A percentile compares a stretch with the other conserved stretches of the same genome.
Conservation (phyloP, 2,888 invertebrate species). For the Mesorhabditis spiculigera region DNA sequence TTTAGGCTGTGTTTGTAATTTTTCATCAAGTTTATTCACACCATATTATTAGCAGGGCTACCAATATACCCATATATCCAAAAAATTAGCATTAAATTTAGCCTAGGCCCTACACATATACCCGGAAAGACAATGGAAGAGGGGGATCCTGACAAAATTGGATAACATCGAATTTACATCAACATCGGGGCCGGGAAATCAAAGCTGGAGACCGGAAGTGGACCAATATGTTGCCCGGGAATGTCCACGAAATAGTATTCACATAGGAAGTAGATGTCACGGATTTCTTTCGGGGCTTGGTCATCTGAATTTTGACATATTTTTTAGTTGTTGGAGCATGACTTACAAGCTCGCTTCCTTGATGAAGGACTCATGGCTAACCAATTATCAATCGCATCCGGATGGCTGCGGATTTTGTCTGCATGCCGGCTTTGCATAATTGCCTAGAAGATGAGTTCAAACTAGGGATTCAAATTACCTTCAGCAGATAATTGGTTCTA, state of each 20-base stretch:
- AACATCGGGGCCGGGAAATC: too few relatives aligned
- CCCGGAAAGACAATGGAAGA: too few relatives aligned
- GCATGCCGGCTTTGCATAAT: neutral
- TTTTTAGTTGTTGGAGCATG: neutral
- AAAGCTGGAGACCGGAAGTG: too few relatives aligned
- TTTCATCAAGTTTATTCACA: too few relatives aligned
- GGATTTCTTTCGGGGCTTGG: constrained; percentile 17
- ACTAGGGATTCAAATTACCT: neutral
- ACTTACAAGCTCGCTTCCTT: neutral
- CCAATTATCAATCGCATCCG: neutral
- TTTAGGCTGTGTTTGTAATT: too few relatives aligned
- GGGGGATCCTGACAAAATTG: too few relatives aligned
- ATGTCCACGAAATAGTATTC: constrained; percentile 37
- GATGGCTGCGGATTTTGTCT: neutral
- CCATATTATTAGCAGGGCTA: too few relatives aligned
- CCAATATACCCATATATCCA: too few relatives aligned
- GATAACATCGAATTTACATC: too few relatives aligned
- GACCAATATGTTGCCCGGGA: too few relatives aligned
- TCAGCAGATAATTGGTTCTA: neutral
- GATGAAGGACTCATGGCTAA: neutral
- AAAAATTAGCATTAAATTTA: too few relatives aligned
- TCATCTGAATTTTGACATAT: constrained; percentile 6
- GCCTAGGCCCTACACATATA: too few relatives aligned
- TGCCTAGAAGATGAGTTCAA: neutral
- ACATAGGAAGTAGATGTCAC: constrained; percentile 29